Base-by-base conservation (phyloP, 2,888 invertebrate genomes). In the Beris chalybata region DNA sequence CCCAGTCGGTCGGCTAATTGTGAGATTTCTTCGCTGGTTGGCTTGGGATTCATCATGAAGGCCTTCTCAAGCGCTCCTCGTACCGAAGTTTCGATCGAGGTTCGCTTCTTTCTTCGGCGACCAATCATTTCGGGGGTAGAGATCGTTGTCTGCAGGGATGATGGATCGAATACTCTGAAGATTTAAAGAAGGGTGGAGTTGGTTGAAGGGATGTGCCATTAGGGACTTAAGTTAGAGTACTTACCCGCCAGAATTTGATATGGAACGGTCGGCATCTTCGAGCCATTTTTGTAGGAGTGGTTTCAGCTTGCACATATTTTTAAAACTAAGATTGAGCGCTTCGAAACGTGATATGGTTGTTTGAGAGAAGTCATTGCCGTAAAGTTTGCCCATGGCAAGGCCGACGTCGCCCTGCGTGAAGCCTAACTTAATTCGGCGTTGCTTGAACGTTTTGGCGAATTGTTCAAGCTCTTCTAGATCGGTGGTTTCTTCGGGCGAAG, bases 281-380 rank as follows among this genome's bases (percentile, higher is more conserved):
- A 97, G 83, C 97, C 97, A 97, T 83, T 97, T 96, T 80, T 97
- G 96, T 66, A 98, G 86, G 71, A 99, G 84, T 31, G 98, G 98
- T 82, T 98, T 97, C 79, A 99, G 85, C 81, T 99, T 99, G 86
- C 98, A 98, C 98, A 99, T 99, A 82, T 99, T 99, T 83, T 99
- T 99, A 84, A 98, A 98, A 79, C 97, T 97, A 71, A 99, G 85
- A 82, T 99, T 98, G 71, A 98, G 85, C 29, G 98, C 98, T 82
- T 99, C 98, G 82, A 99, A 99, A 79, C 97, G 89, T 69, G 94
- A 96, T 78, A 98, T 98, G 71, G 98, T 99, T 68, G 98, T 99
- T 83, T 99, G 98, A 65, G 97, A 97, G 83, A 99, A 99, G 82
- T 98, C 98, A 82, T 97, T 97, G 70, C 97, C 97, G 80, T 97